Base-by-base conservation (phyloP, 2,113 vertebrate genomes). In the Psammodynastes pulverulentus region DNA sequence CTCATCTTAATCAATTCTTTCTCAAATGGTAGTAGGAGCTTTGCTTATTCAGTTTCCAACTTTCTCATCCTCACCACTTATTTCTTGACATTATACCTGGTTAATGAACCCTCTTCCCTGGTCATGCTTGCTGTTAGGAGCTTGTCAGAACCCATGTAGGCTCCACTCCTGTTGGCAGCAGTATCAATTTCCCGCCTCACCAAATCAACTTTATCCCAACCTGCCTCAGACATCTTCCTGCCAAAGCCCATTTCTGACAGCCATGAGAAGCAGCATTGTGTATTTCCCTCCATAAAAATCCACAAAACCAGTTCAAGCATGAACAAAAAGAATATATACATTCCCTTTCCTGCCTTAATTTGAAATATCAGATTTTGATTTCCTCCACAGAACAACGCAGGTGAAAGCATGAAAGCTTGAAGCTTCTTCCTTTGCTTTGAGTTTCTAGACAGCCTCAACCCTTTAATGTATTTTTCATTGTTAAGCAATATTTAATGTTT, bases 401-500 rank as follows among this genome's bases (percentile, higher is more conserved):
- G 90, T 46, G 91, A 92, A 93, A 43, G 48, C 92, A 34, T 0
- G 6, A 91, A 86, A 92, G 84, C 53, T 94, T 93, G 91, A 95
- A 86, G 93, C 54, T 72, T 94, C 56, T 90, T 89, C 52, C 43
- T 90, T 94, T 93, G 23, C 90, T 56, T 12, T 89, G 91, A 92
- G 86, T 26, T 90, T 94, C 49, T 43, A 93, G 43, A 19, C 56
- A 91, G 29, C 89, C 67, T 93, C 0, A 2, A 93, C 6, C 67
- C 49, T 54, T 93, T 89, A 93, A 91, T 92, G 53, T 84, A 88
- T 90, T 96, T 95, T 95, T 92, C 89, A 89, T 67, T 91, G 17
- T 89, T 96, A 89, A 95, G 92, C 95, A 90, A 23, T 91, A 87
- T 91, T 95, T 94, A 95, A 95, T 9, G 1, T 91, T 95, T 96